A percentile compares a stretch with the other conserved stretches of the same genome.
phyloP scores from a whole-genome alignment of 1,140 invertebrate genomes.

The Anadara kagoshimensis region DNA sequence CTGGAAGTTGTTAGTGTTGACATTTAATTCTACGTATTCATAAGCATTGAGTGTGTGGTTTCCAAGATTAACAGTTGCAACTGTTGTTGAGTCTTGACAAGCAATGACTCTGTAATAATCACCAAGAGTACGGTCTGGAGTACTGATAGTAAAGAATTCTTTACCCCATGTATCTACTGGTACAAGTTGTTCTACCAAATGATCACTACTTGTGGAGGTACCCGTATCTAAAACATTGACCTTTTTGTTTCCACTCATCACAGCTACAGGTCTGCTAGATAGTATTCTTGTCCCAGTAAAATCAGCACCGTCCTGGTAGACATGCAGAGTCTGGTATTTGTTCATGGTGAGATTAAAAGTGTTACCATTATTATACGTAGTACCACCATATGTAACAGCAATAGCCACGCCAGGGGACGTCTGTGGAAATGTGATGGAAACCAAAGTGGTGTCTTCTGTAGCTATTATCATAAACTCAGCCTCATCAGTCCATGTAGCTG shows the following conservation, averaged over 20 bases:
- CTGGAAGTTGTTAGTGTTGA: constrained; percentile 29
- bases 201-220: constrained; percentile 38
- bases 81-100: constrained; percentile 10
- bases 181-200: constrained; percentile 54
- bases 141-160: constrained; percentile 44
- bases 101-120: constrained; percentile 35
- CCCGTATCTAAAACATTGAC: constrained; percentile 14
- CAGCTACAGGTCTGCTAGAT: constrained; percentile 48
- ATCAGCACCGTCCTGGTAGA: constrained; percentile 37
- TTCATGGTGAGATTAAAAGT: constrained; percentile 27
- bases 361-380: constrained; percentile 42
- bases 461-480: constrained; percentile 34
- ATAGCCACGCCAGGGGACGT: constrained; percentile 29
- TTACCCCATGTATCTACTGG: constrained; percentile 49
- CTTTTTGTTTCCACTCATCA: constrained; percentile 48
- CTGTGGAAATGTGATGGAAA: constrained; percentile 30
- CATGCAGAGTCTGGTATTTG: constrained; percentile 49
- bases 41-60: constrained; percentile 12
- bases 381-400: constrained; percentile 28
- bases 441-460: constrained; percentile 29
- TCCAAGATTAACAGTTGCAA: neutral
- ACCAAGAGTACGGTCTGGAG: constrained; percentile 33
- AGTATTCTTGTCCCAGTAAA: constrained; percentile 56
- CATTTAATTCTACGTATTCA: constrained; percentile 23
- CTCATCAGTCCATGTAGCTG: constrained; percentile 36